A percentile compares a stretch with the other conserved stretches of the same genome.
Conservation (phyloP, 2,888 invertebrate species). For the Rugalucina vietnamica region DNA sequence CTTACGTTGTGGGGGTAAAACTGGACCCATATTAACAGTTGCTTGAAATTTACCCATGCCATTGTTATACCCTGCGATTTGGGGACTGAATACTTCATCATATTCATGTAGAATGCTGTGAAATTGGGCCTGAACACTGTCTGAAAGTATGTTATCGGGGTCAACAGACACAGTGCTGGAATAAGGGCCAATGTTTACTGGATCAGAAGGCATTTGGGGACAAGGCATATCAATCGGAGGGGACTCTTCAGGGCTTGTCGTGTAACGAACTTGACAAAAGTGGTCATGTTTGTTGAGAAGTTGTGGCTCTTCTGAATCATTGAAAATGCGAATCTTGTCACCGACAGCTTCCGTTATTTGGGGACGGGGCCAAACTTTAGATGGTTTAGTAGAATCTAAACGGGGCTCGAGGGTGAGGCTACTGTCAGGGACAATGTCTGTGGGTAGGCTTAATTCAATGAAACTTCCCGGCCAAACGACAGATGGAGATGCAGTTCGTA, state of each 20-base stretch:
- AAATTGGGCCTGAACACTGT: slow-evolving; percentile 15
- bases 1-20: slow-evolving; percentile 65
- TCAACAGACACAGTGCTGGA: slow-evolving; percentile 36
- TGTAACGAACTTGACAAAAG: slow-evolving; percentile 36
- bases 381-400: neutral
- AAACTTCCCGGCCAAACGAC: slow-evolving; percentile 10
- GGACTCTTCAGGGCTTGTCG: neutral
- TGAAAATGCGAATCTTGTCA: slow-evolving; percentile 43
- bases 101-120: slow-evolving; percentile 11
- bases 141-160: slow-evolving; percentile 41
- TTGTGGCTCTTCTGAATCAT: slow-evolving; percentile 40
- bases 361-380: slow-evolving; percentile 9
- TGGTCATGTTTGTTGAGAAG: slow-evolving; percentile 42
- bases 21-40: slow-evolving; percentile 63
- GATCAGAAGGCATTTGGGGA: neutral
- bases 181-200: neutral
- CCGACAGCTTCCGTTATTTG: slow-evolving; percentile 36
- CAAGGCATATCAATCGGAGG: neutral
- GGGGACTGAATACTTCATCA: slow-evolving; percentile 55
- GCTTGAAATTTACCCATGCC: slow-evolving; percentile 54
- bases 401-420: neutral
- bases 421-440: slow-evolving; percentile 2
- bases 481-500: neutral
- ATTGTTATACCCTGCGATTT: slow-evolving; percentile 58
- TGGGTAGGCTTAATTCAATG: slow-evolving; percentile 15